Evolutionary conservation across 2,888 invertebrate genomes (phyloP), one percentile per base, ranked within the genome.

Genomic region (Lepetodrilus schrolli): DNA sequence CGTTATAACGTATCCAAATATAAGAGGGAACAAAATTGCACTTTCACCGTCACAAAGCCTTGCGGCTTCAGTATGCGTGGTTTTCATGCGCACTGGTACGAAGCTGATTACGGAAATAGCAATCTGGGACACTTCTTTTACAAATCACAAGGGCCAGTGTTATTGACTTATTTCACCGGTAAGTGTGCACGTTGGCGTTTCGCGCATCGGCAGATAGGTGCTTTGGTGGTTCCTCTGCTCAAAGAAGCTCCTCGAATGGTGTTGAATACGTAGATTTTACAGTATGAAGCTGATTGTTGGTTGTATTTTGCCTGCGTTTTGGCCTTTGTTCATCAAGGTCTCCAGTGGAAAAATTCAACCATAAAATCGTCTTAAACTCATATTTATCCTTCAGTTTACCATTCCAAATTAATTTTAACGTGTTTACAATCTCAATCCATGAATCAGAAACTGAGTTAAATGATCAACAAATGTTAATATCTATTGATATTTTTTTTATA

Each of bases 91-190:
- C 51, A 51, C 23, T 51, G 30, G 51, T n/a, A 10, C 10, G 51
- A 51, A 51, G 51, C 51, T 51, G 51, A 51, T 51, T 26, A 51
- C 51, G 51, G 51, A 51, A 51, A 51, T 51, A 51, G 51, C 51
- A 51, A 51, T 51, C 51, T 51, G 51, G 51, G 51, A 51, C 51
- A 51, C 51, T 51, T 51, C 51, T 51, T 51, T 51, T 51, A 51
- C 30, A 23, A 51, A n/a, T n/a, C n/a, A n/a, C n/a, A 23, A 51
- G 30, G 51, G 51, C 51, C 26, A 51, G 51, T 51, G 51, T 66
- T 66, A 66, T 66, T 66, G 66, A 66, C 66, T 66, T 66, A 66
- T 37, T 66, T 36, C 66, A 66, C 37, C 66, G 66, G 66, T 37
- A 66, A 34, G 66, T 66, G 37, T 37, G 36, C 37, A 66, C 37